phyloP scores from a whole-genome alignment of 2,888 invertebrate genomes.

The Luffia ferchaultella region DNA sequence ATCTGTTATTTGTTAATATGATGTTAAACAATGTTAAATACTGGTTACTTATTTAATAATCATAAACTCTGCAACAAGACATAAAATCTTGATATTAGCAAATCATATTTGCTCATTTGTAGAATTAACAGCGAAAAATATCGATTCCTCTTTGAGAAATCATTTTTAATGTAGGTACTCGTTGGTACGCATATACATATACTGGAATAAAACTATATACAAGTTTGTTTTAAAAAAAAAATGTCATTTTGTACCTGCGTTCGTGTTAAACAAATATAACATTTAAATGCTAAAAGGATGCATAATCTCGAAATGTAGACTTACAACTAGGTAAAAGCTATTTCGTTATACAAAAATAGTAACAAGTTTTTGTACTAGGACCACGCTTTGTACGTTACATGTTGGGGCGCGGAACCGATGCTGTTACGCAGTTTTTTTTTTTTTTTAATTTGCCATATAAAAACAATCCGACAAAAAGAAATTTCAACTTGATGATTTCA shows the following conservation, averaged over 20 bases:
- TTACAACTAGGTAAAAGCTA: conserved; percentile 45
- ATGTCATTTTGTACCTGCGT: neutral
- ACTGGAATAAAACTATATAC: neutral
- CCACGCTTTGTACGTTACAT: conserved; percentile 31
- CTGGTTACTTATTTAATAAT: conserved; percentile 5
- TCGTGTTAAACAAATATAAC: neutral
- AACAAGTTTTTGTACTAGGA: conserved; percentile 62
- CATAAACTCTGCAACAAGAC: conserved; percentile 17
- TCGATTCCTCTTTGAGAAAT: neutral
- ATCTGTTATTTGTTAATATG: conserved; percentile 17
- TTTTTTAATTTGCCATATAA: neutral
- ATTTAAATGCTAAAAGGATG: neutral
- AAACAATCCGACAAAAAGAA: too few relatives aligned
- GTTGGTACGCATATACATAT: conserved; percentile 2
- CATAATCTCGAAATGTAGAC: conserved; percentile 14
- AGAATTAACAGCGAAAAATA: conserved; percentile 3
- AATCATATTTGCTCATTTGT: conserved; percentile 11
- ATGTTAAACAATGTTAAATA: conserved; percentile 18
- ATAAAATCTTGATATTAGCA: conserved; percentile 8
- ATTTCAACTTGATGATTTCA: too few relatives aligned
- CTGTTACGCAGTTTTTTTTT: neutral
- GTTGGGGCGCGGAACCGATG: conserved; percentile 45
- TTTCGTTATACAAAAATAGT: conserved; percentile 55
- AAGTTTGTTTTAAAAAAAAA: neutral
- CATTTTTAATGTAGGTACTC: neutral